Conservation (phyloP, 2,797 vertebrate genomes). For the Syndactyla subalaris region DNA sequence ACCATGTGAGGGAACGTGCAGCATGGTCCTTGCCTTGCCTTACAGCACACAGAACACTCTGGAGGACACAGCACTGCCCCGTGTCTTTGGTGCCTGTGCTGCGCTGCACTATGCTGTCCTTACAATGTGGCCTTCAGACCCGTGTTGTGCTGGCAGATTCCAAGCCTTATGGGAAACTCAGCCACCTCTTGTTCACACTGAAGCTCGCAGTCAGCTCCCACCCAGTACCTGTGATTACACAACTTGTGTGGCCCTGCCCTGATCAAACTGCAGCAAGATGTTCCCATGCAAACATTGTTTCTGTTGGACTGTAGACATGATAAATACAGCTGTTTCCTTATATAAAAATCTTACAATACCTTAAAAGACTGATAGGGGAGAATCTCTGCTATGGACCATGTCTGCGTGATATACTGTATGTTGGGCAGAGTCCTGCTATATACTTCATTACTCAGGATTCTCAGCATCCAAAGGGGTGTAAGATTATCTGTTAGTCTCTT, state of each 20-base stretch:
- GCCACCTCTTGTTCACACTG: neutral
- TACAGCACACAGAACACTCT: neutral
- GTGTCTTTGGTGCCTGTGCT: neutral
- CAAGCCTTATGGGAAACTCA: neutral
- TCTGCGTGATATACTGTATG: rapidly evolving
- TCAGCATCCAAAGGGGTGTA: neutral
- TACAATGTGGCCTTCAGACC: neutral
- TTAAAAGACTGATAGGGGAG: neutral
- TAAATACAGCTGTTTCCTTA: neutral
- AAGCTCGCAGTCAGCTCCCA: neutral
- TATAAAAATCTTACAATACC: neutral
- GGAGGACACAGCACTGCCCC: neutral
- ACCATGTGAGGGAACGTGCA: neutral
- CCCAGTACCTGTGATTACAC: neutral
- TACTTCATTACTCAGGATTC: neutral
- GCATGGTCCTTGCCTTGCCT: neutral
- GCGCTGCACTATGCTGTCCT: neutral
- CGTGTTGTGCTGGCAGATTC: neutral
- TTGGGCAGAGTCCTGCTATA: neutral
- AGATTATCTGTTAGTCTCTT: neutral
- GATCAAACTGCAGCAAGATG: neutral
- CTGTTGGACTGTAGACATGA: neutral
- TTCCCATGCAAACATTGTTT: neutral
- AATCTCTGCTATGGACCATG: neutral
- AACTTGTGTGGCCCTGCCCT: rapidly evolving